These are phyloP conservation scores for Molorchus minor DNA, from an alignment of 2,888 invertebrate genomes.

Conservation along the genomic window DNA sequence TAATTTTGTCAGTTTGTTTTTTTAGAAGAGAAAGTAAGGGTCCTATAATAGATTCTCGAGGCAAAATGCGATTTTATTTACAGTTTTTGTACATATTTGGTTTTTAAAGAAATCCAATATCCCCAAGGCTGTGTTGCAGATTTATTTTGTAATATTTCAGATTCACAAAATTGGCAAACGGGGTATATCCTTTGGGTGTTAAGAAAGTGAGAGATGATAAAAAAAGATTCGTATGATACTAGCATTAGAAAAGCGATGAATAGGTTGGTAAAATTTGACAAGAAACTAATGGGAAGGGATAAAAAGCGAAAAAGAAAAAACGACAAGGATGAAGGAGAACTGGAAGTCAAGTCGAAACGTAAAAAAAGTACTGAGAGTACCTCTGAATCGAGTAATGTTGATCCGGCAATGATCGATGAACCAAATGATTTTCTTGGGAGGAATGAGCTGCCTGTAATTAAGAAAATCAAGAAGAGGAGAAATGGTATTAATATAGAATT, in stretches of 20 bases:
- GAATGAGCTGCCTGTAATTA: too few relatives aligned
- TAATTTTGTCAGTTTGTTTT: too few relatives aligned
- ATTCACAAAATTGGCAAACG: constrained; percentile 68
- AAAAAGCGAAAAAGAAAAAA: constrained; percentile 45
- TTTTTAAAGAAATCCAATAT: too few relatives aligned
- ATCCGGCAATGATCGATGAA: too few relatives aligned
- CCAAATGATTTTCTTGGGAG: too few relatives aligned
- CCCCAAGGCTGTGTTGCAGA: too few relatives aligned
- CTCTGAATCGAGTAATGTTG: not conserved
- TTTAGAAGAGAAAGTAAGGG: too few relatives aligned
- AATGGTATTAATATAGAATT: constrained; percentile 42
- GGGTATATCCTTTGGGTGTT: constrained; percentile 75
- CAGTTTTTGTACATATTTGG: too few relatives aligned
- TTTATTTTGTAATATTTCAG: constrained; percentile 57
- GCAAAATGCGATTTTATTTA: too few relatives aligned
- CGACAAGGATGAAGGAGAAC: constrained; percentile 40
- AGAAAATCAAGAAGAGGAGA: constrained; percentile 35
- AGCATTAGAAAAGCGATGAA: constrained; percentile 55
- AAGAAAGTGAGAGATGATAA: constrained; percentile 63
- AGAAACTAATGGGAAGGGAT: constrained; percentile 56
- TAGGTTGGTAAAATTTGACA: constrained; percentile 56
- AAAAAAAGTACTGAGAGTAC: constrained; percentile 29
- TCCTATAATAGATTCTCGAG: too few relatives aligned
- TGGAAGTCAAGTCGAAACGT: constrained; percentile 31
- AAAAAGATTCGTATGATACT: constrained; percentile 48